Evolutionary conservation across 2,113 vertebrate species (phyloP).

Genomic region (Copsychus sechellarum): DNA sequence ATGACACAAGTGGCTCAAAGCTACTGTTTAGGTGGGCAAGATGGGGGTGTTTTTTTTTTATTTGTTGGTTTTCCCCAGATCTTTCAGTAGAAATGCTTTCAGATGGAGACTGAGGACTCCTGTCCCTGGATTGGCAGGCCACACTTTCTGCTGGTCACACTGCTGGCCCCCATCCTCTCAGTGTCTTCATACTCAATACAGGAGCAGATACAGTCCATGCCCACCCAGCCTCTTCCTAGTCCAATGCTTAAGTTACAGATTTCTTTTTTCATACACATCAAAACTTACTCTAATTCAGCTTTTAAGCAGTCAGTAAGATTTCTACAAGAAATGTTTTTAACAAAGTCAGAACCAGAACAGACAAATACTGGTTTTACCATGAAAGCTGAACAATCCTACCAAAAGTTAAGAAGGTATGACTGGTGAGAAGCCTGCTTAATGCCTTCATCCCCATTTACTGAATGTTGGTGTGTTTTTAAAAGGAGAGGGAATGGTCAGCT

Average conservation of each 20-base stretch:
- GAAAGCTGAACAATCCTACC: background rate
- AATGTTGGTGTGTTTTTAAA: background rate
- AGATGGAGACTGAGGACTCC: background rate
- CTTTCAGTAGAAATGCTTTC: background rate
- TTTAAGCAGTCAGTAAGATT: background rate
- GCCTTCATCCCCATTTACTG: background rate
- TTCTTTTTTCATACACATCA: background rate
- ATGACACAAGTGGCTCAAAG: background rate
- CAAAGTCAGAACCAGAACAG: background rate
- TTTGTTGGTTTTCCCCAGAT: background rate
- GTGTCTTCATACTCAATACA: rapidly evolving
- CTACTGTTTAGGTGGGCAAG: background rate
- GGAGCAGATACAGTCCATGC: background rate
- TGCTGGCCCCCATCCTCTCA: background rate
- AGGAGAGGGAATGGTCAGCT: background rate
- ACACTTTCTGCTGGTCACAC: background rate
- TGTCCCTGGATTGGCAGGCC: background rate
- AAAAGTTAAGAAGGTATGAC: background rate
- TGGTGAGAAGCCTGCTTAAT: background rate
- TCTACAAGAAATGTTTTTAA: background rate
- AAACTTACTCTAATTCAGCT: background rate
- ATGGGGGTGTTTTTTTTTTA: background rate
- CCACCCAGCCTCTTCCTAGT: background rate
- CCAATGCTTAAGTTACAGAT: background rate
- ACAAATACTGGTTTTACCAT: background rate